Percentiles rank a stretch among this genome's conserved stretches.
These are phyloP conservation scores for Villa cingulata DNA, from an alignment of 2,888 invertebrate species.

Conservation along the genomic window DNA sequence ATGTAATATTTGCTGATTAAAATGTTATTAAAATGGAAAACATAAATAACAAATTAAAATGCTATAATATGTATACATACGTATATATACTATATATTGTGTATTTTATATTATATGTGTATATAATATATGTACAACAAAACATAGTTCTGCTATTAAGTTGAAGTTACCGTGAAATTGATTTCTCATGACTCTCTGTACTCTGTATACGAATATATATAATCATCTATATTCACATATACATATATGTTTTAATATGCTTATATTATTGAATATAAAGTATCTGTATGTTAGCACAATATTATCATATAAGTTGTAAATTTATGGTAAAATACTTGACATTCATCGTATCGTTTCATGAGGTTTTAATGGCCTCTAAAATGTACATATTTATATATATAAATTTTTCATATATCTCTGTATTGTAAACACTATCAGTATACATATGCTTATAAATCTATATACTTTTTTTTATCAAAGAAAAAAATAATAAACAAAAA, in stretches of 20 bases:
- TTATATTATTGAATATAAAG: neutral
- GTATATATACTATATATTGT: neutral
- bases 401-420: no score
- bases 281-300: neutral
- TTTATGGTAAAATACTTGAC: neutral
- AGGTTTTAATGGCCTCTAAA: neutral
- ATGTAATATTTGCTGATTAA: constrained; percentile 2
- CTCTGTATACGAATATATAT: neutral
- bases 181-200: constrained; percentile 8
- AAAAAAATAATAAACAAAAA: no score
- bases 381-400: neutral
- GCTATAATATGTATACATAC: neutral
- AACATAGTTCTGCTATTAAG: constrained; percentile 1
- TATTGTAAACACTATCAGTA: no score
- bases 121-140: neutral
- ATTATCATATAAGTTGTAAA: neutral
- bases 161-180: constrained; percentile 8
- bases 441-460: no score
- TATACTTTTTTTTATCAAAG: neutral
- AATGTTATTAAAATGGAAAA: constrained; percentile 3
- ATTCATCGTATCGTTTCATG: neutral
- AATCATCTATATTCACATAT: no score
- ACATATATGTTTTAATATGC: no score
- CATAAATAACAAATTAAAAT: constrained; percentile 2
- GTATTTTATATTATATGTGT: no score